Evolutionary conservation across 2,888 invertebrate species (phyloP).

Genomic region (Papilio elwesi): DNA sequence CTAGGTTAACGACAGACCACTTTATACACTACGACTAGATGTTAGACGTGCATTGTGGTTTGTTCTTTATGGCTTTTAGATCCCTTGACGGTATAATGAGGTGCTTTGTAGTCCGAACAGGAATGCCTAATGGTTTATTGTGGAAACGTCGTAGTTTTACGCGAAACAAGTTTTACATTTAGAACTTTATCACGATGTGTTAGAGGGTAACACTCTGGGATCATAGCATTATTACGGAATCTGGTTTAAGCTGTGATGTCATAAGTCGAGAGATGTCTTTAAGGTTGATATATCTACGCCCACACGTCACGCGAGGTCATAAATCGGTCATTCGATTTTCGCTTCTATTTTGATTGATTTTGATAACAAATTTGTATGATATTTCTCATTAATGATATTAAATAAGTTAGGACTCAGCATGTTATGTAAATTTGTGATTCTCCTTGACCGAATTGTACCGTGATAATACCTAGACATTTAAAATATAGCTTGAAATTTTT

Average conservation of each 20-base stretch:
- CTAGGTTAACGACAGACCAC: not conserved
- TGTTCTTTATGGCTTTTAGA: constrained; percentile 23
- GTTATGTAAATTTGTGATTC: constrained; percentile 10
- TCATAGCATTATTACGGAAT: constrained; percentile 31
- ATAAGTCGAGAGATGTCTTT: constrained; percentile 38
- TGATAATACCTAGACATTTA: constrained; percentile 10
- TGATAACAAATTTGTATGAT: constrained; percentile 7
- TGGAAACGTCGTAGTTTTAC: constrained; percentile 13
- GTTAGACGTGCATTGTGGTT: not conserved
- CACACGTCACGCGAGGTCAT: constrained; percentile 7
- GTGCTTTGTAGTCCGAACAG: constrained; percentile 18
- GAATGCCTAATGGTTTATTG: constrained; percentile 16
- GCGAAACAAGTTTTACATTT: constrained; percentile 9
- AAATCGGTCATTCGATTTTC: constrained; percentile 11
- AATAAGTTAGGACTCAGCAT: not conserved
- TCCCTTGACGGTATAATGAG: constrained; percentile 25
- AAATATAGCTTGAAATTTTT: not conserved
- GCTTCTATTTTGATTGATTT: not conserved
- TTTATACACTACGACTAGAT: not conserved
- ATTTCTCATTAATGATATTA: not conserved
- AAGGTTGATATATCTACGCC: not conserved
- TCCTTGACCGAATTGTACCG: constrained; percentile 22
- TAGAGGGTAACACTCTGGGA: not conserved
- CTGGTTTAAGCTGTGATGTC: constrained; percentile 41
- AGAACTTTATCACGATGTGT: constrained; percentile 6